Base-by-base conservation (phyloP, 2,888 invertebrate genomes). In the Macrosiphum euphorbiae region DNA sequence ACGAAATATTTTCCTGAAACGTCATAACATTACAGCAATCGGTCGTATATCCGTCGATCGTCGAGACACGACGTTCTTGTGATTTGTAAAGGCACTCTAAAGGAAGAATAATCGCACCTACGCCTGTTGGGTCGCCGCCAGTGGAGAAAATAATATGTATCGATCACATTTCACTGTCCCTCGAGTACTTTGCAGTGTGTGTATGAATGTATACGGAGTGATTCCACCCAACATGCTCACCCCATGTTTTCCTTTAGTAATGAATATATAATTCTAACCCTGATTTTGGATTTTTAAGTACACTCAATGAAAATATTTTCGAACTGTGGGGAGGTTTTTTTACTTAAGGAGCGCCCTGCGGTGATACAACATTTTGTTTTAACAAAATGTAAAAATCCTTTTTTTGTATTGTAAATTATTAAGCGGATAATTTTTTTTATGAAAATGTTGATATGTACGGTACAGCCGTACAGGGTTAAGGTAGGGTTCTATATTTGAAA, bases 311-410 rank as follows among this genome's bases (percentile, higher is more conserved):
- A 11, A 3, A 61, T n/a, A 61, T n/a, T 61, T 61, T n/a, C 3
- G 4, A n/a, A 61, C 13, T 61, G 4, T 61, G 0, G 13, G 0
- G 3, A 13, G 3, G 3, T 61, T 61, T 61, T 28, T 3, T 3
- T 52, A 52, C 58, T 61, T 24, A 28, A 61, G 3, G 0, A 61
- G 61, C 26, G 4, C 11, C 61, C 55, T 24, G 20, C 24, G 3
- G 4, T 20, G 20, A 20, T 55, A 20, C 7, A n/a, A 13, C 1
- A 28, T 67, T 13, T 67, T 67, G 13, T 13, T 67, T n/a, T 67
- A 13, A 20, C n/a, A n/a, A n/a, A 13, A 20, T 20, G 0, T 28
- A 13, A n/a, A 13, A 67, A 28, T 13, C n/a, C 0, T 0, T 0
- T 61, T 67, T n/a, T n/a, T 55, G 7, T n/a, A 28, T 13, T 13